Conservation (phyloP, 2,797 vertebrate species). For the Sciurus vulgaris region DNA sequence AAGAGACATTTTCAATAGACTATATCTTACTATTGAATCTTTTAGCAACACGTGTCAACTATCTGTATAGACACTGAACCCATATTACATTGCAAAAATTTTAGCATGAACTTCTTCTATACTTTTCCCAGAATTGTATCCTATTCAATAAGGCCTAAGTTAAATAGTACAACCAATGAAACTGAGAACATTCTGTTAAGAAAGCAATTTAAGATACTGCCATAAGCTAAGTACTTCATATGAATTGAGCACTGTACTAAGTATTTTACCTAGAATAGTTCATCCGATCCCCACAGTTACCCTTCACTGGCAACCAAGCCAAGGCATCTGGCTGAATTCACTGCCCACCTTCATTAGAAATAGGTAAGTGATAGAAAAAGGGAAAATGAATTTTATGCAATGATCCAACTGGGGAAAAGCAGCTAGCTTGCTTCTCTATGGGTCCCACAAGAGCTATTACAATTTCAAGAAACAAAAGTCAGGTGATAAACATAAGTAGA, state of each 20-base stretch:
- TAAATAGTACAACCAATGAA: not conserved
- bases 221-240: not conserved
- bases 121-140: not conserved
- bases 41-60: conserved; percentile 25
- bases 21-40: not conserved
- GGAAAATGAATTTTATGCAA: too few relatives aligned
- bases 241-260: not conserved
- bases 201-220: not conserved
- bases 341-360: too few relatives aligned
- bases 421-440: too few relatives aligned
- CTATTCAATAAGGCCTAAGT: not conserved
- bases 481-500: too few relatives aligned
- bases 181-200: not conserved
- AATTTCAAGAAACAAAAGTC: too few relatives aligned
- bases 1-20: not conserved
- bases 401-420: too few relatives aligned
- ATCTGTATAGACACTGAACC: not conserved
- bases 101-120: not conserved
- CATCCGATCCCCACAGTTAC: not conserved
- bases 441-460: too few relatives aligned
- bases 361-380: too few relatives aligned
- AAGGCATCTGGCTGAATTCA: too few relatives aligned
- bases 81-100: not conserved
- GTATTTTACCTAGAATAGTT: not conserved
- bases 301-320: too few relatives aligned